These are phyloP conservation scores for Labeo catla DNA, from an alignment of 2,113 vertebrate species.

Conservation along the genomic window DNA sequence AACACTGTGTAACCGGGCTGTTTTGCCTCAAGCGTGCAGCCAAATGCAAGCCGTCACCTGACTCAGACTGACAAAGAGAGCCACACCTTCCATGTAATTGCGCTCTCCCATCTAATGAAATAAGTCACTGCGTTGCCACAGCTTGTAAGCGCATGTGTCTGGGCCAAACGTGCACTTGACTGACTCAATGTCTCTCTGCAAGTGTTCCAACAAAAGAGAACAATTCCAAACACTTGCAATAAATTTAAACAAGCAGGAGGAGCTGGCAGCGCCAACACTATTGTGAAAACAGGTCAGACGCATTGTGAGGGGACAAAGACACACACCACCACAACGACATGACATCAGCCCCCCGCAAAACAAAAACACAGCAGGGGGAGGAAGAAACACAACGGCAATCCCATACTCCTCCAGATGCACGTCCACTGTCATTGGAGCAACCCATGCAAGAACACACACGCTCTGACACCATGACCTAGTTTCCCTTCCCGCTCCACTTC, in stretches of 20 bases:
- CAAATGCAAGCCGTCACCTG: conserved; percentile 33
- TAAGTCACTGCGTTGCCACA: background rate
- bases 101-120: background rate
- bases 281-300: conserved; percentile 67
- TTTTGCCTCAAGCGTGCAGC: conserved; percentile 20
- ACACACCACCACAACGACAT: conserved; percentile 65
- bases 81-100: conserved; percentile 32
- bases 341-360: conserved; percentile 72
- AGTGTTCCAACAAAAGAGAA: conserved; percentile 34
- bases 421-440: background rate
- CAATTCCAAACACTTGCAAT: conserved; percentile 48
- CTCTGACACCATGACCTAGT: conserved; percentile 24
- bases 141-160: background rate
- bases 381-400: conserved; percentile 42
- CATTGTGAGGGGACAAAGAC: conserved; percentile 69
- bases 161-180: background rate
- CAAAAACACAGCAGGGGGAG: conserved; percentile 72
- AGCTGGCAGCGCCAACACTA: conserved; percentile 32
- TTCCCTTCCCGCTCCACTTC: background rate
- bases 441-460: background rate
- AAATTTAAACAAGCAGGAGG: conserved; percentile 58
- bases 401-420: background rate
- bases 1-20: conserved; percentile 13
- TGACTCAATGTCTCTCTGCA: conserved; percentile 50
- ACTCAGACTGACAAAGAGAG: conserved; percentile 30